Evolutionary conservation across 2,113 vertebrate genomes (phyloP), one percentile per base, ranked within the genome.

Genomic region (Rhinolophus ferrumequinum): DNA sequence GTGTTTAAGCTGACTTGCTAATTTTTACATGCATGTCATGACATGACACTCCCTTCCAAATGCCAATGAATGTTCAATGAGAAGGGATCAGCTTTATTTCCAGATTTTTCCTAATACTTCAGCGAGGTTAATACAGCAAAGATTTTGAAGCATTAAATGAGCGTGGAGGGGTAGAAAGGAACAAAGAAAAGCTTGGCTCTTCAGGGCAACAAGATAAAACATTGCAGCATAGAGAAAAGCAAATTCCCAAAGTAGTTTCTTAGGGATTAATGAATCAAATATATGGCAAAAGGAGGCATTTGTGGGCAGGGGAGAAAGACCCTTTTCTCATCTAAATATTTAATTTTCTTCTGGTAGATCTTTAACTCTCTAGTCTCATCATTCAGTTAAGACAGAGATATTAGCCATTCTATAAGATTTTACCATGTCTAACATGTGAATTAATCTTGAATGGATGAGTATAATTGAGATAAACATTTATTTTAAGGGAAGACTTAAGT

Each of bases 181-280:
- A 16, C 13, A 7, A 35, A 26, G 30, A 4, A 1, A 22, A 18
- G 1, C 3, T 22, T 72, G 35, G 3, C 6, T 58, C 15, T 38
- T 22, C 21, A 62, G n/a, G 35, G 7, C 0, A 6, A 26, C 3
- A 11, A 44, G 33, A 30, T 8, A 22, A 13, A 47, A 69, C 28
- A 18, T 0, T 2, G 9, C 2, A 26, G 19, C 6, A 18, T 2
- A 21, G 18, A 0, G 18, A 14, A 1, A 15, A 18, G 30, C 11
- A 26, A 14, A 18, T 6, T 5, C 18, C 47, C 5, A 7, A 7
- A 2, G 8, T 0, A 14, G 10, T 3, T 7, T 52, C n/a, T 52
- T 18, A 50, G 67, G 18, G 30, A 22, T 85, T n/a, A 28, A 35
- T 1, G n/a, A 77, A 38, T 26, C 88, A 35, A 41, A 26, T 11